A percentile compares a stretch with the other conserved stretches of the same genome.
Evolutionary conservation across 2,797 vertebrate species (phyloP).

Genomic region (Rhinella marina): DNA sequence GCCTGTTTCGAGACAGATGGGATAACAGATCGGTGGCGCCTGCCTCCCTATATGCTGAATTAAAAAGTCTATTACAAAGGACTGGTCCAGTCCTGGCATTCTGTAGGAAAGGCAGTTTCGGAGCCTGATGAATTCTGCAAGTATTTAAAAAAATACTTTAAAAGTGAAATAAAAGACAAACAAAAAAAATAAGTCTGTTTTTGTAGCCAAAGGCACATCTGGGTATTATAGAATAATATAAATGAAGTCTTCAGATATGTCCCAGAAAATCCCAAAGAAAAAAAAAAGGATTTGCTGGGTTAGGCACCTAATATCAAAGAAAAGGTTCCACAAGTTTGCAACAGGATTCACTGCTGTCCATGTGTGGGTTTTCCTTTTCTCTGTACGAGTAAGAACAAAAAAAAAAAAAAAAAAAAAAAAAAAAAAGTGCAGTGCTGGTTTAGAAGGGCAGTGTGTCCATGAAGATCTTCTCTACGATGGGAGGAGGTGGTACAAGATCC

Average conservation of each 20-base stretch:
- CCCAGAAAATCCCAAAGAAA: slow-evolving; percentile 50
- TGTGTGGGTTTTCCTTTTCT: slow-evolving; percentile 25
- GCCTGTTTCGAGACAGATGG: neutral
- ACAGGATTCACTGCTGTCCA: slow-evolving; percentile 26
- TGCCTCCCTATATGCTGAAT: neutral
- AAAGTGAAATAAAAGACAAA: slow-evolving; percentile 40
- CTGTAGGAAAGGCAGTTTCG: slow-evolving; percentile 42
- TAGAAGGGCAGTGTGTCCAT: slow-evolving; percentile 95
- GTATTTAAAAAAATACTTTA: slow-evolving; percentile 40
- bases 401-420: too few species aligned
- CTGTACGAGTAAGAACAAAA: slow-evolving; percentile 8
- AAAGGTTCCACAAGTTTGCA: slow-evolving; percentile 48
- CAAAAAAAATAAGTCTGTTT: slow-evolving; percentile 40
- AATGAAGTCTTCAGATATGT: slow-evolving; percentile 46
- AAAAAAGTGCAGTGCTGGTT: slow-evolving; percentile 64
- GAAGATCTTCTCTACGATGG: slow-evolving; percentile 96
- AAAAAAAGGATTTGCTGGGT: slow-evolving; percentile 33
- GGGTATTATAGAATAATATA: slow-evolving; percentile 57
- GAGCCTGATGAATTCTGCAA: slow-evolving; percentile 32
- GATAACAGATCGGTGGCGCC: neutral
- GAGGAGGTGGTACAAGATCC: slow-evolving; percentile 91
- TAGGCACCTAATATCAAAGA: slow-evolving; percentile 57
- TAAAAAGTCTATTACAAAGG: slow-evolving; percentile 27
- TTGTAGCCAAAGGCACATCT: slow-evolving; percentile 60
- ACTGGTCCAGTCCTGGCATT: slow-evolving; percentile 33